Evolutionary conservation across 2,797 vertebrate genomes (phyloP), one percentile per base, ranked within the genome.

Genomic region (Notolabrus celidotus): DNA sequence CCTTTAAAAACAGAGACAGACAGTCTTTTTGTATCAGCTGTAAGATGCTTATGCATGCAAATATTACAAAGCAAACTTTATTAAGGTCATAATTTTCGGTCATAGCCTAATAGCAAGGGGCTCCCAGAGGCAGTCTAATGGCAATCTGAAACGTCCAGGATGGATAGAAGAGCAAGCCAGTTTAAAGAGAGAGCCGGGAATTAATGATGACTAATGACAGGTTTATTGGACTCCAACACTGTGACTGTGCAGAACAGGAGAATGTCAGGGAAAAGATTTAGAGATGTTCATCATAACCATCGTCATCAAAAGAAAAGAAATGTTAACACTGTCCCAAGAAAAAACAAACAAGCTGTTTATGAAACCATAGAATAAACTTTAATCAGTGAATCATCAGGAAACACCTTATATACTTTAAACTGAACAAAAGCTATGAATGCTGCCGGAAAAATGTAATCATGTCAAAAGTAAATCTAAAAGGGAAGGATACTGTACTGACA

Each of bases 41-140:
- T 72, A 85, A 93, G 86, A 91, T 84, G 86, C 92, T 90, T 93
- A 90, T 91, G 86, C 85, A 85, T 90, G 92, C 89, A 93, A 92
- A 92, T 92, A 88, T 92, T 87, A 84, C 83, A 89, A 92, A 88
- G 91, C 84, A 76, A 72, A 90, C 88, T 93, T 93, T 94, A 92
- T 93, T 92, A 81, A 89, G 86, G 90, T 92, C 82, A 92, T 95
- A 92, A 92, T 92, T 94, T n/a, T 91, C 82, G 93, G 88, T 80
- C 76, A 64, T 47, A 76, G 70, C 72, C 83, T 80, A 78, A 91
- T 89, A 90, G 90, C 92, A 94, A 86, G 74, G 60, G 78, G 88
- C 90, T 91, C 34, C 34, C 34, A 36, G 12, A 36, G 34, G 34
- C 34, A 36, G 36, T 36, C 34, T 93, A 90, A 92, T 90, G 88